Evolutionary conservation across 2,888 invertebrate species (phyloP).

Genomic region (Hymenopus coronatus): DNA sequence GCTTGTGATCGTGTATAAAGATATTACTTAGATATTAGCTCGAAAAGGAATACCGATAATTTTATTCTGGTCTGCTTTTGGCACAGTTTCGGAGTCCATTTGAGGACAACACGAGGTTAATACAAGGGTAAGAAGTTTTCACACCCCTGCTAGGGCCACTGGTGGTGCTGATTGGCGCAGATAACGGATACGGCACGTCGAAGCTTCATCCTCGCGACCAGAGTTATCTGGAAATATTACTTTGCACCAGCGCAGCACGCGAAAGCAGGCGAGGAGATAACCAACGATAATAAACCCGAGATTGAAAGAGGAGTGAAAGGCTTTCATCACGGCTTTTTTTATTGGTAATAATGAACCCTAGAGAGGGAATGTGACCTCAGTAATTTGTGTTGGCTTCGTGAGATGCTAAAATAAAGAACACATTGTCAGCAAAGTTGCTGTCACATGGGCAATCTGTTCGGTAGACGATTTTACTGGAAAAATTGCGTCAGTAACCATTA

Average conservation of each 20-base stretch:
- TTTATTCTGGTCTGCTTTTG: too few species aligned
- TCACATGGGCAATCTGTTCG: neutral
- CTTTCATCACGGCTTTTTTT: neutral
- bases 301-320: neutral
- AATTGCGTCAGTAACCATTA: too few species aligned
- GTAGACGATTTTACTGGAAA: too few species aligned
- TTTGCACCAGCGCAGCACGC: neutral
- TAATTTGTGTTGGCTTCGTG: neutral
- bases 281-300: neutral
- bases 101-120: too few species aligned
- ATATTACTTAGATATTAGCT: too few species aligned
- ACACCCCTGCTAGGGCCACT: neutral
- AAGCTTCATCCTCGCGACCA: neutral
- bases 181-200: constrained; percentile 4
- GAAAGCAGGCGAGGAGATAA: neutral
- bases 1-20: too few species aligned
- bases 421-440: neutral
- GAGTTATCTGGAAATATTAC: neutral
- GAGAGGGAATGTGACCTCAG: neutral
- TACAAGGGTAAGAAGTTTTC: neutral
- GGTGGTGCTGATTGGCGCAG: neutral
- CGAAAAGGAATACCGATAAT: too few species aligned
- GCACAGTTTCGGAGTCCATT: too few species aligned
- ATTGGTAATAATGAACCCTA: neutral
- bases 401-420: neutral